Percentiles rank a stretch among this genome's conserved stretches.
Conservation (phyloP, 2,113 vertebrate species). For the Genyomyrus donnyi region DNA sequence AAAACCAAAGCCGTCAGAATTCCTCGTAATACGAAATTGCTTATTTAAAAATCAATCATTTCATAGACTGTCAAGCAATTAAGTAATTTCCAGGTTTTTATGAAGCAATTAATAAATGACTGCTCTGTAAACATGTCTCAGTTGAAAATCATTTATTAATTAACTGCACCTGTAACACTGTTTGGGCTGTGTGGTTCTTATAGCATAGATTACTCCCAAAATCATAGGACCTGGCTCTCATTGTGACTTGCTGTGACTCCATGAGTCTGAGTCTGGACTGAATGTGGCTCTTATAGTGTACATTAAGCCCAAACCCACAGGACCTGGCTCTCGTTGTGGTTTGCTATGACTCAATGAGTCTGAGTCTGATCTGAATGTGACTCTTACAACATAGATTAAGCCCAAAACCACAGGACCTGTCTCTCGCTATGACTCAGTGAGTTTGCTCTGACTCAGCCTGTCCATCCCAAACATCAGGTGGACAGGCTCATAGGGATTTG, state of each 20-base stretch:
- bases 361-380: neutral
- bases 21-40: constrained; percentile 29
- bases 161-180: neutral
- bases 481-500: constrained; percentile 14
- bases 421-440: neutral
- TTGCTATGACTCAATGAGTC: neutral
- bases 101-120: neutral
- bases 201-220: neutral
- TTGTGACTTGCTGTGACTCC: neutral
- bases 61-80: neutral
- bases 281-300: neutral
- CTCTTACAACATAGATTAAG: too few relatives aligned
- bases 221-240: neutral
- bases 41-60: constrained; percentile 42
- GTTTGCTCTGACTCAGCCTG: neutral
- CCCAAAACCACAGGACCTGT: neutral
- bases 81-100: neutral
- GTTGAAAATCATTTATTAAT: neutral
- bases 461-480: constrained; percentile 14
- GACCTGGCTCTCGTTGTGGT: neutral
- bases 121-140: neutral
- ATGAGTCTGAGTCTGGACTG: neutral
- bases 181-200: neutral
- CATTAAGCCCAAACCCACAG: neutral
- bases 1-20: constrained; percentile 28